Evolutionary conservation across 2,888 invertebrate species (phyloP), one percentile per base, ranked within the genome.

Genomic region (Bugula neritina): DNA sequence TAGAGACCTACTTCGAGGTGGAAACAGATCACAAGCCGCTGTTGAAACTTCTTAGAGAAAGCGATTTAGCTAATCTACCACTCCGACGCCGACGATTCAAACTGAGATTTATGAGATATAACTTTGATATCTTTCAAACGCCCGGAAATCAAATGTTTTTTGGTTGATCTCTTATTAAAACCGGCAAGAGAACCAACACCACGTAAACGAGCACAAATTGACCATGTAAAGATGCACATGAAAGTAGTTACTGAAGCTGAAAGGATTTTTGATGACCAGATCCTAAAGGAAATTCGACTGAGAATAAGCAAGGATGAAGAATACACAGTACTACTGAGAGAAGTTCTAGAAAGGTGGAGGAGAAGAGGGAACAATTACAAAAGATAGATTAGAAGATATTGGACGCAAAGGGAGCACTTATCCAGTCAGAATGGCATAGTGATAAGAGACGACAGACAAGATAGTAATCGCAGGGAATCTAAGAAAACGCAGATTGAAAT

Each of bases 381-480:
- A 52, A 17, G 17, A 13, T 10, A 52, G 52, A 10, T 52, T 13
- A 13, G 10, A 10, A 10, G 52, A 52, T 52, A 52, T 52, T 52
- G 52, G 52, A 52, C 52, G 17, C 52, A 52, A 17, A 52, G 52
- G 52, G 52, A 52, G 17, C 10, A 52, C 52, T 17, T 52, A 52
- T 13, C 52, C 17, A 13, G 52, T 17, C 52, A 21, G n/a, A 55
- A 73, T 58, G 73, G 69, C 1, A 69, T 74, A 17, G 29, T 74
- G 21, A 73, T 72, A 29, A 31, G 72, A 34, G 72, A 71, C 0
- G n/a, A n/a, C n/a, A n/a, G 69, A 73, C 21, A 58, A 70, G 10
- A 73, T 71, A n/a, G 70, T 74, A 13, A 73, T 74, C 52, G 73
- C 73, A 34, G 43, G 21, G 3, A 35, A 35, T 1, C 29, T 74